Conservation (phyloP, 2,888 invertebrate species). For the Bombylius discolor region DNA sequence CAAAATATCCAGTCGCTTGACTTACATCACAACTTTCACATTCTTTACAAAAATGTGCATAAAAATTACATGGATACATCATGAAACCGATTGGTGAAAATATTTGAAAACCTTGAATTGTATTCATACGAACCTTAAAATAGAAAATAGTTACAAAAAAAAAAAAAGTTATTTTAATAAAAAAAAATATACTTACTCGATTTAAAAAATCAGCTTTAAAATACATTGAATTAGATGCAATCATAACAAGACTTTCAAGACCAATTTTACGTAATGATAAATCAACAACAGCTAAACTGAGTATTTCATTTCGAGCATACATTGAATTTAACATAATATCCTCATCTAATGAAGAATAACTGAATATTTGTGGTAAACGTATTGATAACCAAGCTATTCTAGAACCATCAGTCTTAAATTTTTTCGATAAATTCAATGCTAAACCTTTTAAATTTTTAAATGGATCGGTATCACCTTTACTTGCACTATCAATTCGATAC, state of each 20-base stretch:
- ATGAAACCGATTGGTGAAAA: conserved; percentile 86
- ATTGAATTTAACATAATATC: conserved; percentile 30
- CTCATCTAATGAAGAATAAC: conserved; percentile 15
- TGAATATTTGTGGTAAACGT: conserved; percentile 39
- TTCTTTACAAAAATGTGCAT: conserved; percentile 46
- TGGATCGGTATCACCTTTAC: conserved; percentile 49
- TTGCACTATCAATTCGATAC: conserved; percentile 47
- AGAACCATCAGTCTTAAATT: conserved; percentile 52
- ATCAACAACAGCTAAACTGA: conserved; percentile 46
- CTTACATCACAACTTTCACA: conserved; percentile 50
- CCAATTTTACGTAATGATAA: conserved; percentile 56
- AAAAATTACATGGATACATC: conserved; percentile 52
- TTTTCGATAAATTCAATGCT: conserved; percentile 48
- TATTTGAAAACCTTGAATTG: conserved; percentile 75
- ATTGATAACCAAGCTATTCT: conserved; percentile 59
- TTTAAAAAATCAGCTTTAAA: conserved; percentile 78
- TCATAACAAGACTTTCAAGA: conserved; percentile 57
- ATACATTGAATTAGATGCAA: conserved; percentile 53
- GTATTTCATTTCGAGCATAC: conserved; percentile 31
- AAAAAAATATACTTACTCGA: conserved; percentile 42
- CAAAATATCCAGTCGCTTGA: conserved; percentile 68
- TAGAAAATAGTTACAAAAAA: conserved; percentile 1
- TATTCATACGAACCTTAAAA: conserved; percentile 81
- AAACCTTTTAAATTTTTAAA: conserved; percentile 50
- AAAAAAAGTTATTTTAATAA: neutral